These are phyloP conservation scores for Zonotrichia albicollis DNA, from an alignment of 2,797 vertebrate species.

Conservation along the genomic window DNA sequence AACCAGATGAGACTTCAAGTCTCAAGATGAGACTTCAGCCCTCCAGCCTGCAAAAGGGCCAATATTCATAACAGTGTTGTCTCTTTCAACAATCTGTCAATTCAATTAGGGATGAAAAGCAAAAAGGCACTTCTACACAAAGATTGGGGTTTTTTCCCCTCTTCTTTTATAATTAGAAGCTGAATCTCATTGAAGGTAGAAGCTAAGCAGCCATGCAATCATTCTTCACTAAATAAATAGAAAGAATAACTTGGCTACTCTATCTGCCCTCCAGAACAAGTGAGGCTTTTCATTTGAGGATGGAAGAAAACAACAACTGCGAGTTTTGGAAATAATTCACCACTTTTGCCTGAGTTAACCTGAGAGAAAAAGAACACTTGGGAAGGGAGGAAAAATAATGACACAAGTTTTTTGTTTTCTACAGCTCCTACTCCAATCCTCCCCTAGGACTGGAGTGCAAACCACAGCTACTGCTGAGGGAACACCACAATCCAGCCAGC, in stretches of 20 bases:
- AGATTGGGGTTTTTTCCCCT: rapidly evolving
- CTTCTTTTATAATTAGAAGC: background rate
- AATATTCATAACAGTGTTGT: background rate
- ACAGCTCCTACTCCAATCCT: background rate
- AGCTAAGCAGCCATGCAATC: background rate
- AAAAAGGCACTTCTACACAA: background rate
- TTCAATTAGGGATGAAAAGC: background rate
- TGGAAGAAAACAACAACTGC: background rate
- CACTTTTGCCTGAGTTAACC: background rate
- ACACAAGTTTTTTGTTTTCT: rapidly evolving
- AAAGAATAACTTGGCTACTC: background rate
- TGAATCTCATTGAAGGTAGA: background rate
- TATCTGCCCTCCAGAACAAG: background rate
- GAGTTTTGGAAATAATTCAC: background rate
- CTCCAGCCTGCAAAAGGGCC: background rate
- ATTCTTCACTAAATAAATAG: background rate
- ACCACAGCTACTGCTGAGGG: background rate
- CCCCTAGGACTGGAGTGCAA: background rate
- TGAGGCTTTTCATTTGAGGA: background rate
- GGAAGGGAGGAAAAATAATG: background rate
- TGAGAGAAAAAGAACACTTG: background rate
- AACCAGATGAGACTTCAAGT: background rate
- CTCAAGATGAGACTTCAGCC: background rate
- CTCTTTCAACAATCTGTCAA: background rate
- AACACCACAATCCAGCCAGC: background rate